Base-by-base conservation (phyloP, 2,113 vertebrate species). In the Pitta sordida region DNA sequence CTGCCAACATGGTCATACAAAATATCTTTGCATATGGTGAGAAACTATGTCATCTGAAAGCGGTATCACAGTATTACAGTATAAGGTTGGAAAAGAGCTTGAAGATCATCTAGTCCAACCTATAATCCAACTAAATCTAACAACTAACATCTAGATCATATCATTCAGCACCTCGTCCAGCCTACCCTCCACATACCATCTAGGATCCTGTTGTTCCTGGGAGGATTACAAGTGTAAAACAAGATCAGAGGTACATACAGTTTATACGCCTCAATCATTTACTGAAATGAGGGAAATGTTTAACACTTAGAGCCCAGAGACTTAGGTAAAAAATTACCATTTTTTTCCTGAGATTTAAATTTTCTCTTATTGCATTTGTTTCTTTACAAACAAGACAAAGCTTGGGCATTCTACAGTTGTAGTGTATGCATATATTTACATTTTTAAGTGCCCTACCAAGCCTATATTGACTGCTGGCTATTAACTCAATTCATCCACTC, bases 11-110 rank as follows among this genome's bases (percentile, higher is more conserved):
- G 63, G 83, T 94, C 74, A 85, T 84, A 75, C 23, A 76, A 37
- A 37, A 43, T 58, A 64, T 74, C 34, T 37, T 95, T 90, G 83
- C 71, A 34, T 88, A 64, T 95, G 81, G 62, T 93, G 76, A 88
- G 60, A 96, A 96, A 77, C 59, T 6, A 9, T 94, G 69, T 88
- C 30, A 53, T 88, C 77, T 96, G 93, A 94, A 96, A 96, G 58
- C 88, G n/a, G n/a, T n/a, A n/a, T n/a, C n/a, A n/a, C n/a, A n/a
- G n/a, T n/a, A n/a, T n/a, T n/a, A n/a, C n/a, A n/a, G n/a, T n/a
- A n/a, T n/a, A n/a, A n/a, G n/a, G n/a, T n/a, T n/a, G n/a, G n/a
- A n/a, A n/a, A n/a, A n/a, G n/a, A n/a, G n/a, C n/a, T n/a, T n/a
- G n/a, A n/a, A n/a, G n/a, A n/a, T n/a, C n/a, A n/a, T n/a, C n/a